Evolutionary conservation across 2,888 invertebrate genomes (phyloP).

Genomic region (Hoplodrina blanda): DNA sequence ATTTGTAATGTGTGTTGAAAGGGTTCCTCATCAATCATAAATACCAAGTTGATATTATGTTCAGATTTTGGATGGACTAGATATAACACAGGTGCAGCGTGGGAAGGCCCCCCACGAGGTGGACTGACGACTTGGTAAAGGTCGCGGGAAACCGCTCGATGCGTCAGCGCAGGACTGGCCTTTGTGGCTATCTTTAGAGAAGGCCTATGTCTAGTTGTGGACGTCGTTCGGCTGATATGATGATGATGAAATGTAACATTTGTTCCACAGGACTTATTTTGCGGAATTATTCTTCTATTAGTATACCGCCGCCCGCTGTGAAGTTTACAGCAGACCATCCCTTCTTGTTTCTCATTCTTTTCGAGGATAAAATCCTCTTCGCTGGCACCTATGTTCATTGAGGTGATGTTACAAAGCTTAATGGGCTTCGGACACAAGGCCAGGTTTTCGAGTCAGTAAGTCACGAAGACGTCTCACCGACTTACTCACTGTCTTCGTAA

Average conservation of each 20-base stretch:
- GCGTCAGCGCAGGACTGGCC: too few species aligned
- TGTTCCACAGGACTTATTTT: conserved; percentile 47
- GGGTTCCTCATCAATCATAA: neutral
- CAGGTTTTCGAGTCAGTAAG: neutral
- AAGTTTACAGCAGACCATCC: conserved; percentile 60
- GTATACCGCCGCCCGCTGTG: conserved; percentile 21
- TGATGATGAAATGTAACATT: conserved; percentile 15
- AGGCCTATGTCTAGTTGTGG: too few species aligned
- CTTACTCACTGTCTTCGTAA: too few species aligned
- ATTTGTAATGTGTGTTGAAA: neutral
- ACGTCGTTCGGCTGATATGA: too few species aligned
- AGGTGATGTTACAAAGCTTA: conserved; percentile 40
- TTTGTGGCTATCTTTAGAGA: too few species aligned
- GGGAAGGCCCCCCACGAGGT: too few species aligned
- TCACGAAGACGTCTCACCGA: neutral
- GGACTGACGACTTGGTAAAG: too few species aligned
- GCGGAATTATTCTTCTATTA: conserved; percentile 30
- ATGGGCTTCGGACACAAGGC: neutral
- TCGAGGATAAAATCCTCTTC: conserved; percentile 60
- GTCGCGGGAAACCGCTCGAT: too few species aligned
- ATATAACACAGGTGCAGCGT: conserved; percentile 18
- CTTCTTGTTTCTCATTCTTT: conserved; percentile 59
- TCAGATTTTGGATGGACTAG: conserved; percentile 16
- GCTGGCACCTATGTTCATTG: conserved; percentile 56
- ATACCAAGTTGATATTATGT: neutral